phyloP scores from a whole-genome alignment of 2,113 vertebrate species.

The Prunella himalayana region DNA sequence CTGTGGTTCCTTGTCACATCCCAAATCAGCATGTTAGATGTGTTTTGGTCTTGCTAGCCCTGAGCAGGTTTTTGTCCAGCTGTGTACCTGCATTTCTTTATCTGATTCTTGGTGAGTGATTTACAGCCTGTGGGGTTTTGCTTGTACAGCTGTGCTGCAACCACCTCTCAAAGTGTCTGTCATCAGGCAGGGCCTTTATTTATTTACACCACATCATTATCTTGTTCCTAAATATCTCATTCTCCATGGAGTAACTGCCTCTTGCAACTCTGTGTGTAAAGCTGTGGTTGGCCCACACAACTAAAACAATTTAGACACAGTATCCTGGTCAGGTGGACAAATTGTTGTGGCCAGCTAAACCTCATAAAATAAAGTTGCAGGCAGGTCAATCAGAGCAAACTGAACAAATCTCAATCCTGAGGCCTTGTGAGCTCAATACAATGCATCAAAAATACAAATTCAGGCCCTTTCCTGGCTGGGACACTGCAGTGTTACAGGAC shows the following conservation, averaged over 20 bases:
- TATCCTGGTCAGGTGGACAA: background rate
- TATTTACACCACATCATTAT: background rate
- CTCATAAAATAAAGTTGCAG: background rate
- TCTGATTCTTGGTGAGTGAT: background rate
- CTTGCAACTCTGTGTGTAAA: background rate
- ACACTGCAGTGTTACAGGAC: background rate
- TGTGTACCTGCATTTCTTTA: background rate
- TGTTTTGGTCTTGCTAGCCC: background rate
- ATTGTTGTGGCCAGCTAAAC: background rate
- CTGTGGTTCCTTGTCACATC: background rate
- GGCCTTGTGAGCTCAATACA: background rate
- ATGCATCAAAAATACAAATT: background rate
- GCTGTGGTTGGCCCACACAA: background rate
- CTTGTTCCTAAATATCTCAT: background rate
- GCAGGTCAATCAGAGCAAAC: background rate
- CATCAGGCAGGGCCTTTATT: background rate
- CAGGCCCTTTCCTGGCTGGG: background rate
- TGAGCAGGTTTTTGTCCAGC: background rate
- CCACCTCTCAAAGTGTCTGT: rapidly evolving
- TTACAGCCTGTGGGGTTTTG: background rate
- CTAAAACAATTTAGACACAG: background rate
- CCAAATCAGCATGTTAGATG: background rate
- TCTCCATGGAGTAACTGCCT: background rate
- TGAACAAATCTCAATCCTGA: background rate
- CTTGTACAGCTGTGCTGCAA: background rate